A percentile compares a stretch with the other conserved stretches of the same genome.
Evolutionary conservation across 2,888 invertebrate species (phyloP).

Genomic region (Melieria omissa): DNA sequence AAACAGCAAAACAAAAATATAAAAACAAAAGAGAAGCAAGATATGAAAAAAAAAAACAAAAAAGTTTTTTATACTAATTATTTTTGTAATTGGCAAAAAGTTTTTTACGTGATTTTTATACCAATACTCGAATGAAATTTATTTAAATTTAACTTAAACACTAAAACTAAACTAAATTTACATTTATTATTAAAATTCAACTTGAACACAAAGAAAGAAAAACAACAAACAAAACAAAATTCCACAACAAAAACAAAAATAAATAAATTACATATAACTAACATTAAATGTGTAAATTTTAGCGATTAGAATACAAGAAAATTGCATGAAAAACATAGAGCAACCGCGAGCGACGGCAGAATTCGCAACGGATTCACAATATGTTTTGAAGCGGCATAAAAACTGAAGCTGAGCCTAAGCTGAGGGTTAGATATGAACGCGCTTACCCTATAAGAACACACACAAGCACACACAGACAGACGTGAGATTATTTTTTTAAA

Average conservation of each 20-base stretch:
- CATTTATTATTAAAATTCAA: not conserved
- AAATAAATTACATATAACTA: not conserved
- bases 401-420: too few species aligned
- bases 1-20: conserved; percentile 24
- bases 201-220: conserved; percentile 1
- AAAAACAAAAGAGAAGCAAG: conserved; percentile 33
- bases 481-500: too few species aligned
- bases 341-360: not conserved
- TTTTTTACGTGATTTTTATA: conserved; percentile 35
- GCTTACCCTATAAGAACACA: too few species aligned
- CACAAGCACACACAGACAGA: too few species aligned
- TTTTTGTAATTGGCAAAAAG: conserved; percentile 47
- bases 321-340: not conserved
- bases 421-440: too few species aligned
- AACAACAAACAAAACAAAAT: conserved; percentile 11
- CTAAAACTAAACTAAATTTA: conserved; percentile 14
- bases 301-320: not conserved
- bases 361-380: not conserved
- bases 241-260: not conserved
- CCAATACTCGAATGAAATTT: conserved; percentile 28
- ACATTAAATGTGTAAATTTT: not conserved
- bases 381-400: too few species aligned
- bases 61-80: conserved; percentile 48
- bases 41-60: conserved; percentile 47
- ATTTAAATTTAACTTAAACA: conserved; percentile 36